Evolutionary conservation across 1,140 invertebrate genomes (phyloP).

Genomic region (Piezodorus guildinii): DNA sequence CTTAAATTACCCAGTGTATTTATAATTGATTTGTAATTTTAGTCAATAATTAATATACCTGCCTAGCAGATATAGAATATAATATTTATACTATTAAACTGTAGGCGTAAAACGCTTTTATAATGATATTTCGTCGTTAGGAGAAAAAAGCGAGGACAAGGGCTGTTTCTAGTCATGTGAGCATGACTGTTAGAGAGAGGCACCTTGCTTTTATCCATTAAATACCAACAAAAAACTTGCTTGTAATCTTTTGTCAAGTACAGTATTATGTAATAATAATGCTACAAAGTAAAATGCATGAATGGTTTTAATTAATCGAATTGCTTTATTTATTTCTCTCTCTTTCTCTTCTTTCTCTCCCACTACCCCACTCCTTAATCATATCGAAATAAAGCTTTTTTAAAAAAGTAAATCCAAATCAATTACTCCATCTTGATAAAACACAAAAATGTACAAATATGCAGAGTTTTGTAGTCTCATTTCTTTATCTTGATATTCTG

Average conservation of each 20-base stretch:
- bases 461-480: constrained; percentile 11
- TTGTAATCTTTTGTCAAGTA: constrained; percentile 27
- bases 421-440: not conserved
- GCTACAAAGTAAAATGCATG: constrained; percentile 30
- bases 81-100: constrained; percentile 17
- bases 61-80: constrained; percentile 22
- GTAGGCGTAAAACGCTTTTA: constrained; percentile 27
- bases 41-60: constrained; percentile 15
- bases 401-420: not conserved
- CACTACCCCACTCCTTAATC: constrained; percentile 15
- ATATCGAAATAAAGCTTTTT: constrained; percentile 4
- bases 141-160: constrained; percentile 6
- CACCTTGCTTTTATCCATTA: constrained; percentile 18
- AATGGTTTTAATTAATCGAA: constrained; percentile 30
- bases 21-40: constrained; percentile 20
- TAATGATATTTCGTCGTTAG: constrained; percentile 21
- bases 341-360: constrained; percentile 21
- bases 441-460: constrained; percentile 15
- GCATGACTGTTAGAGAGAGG: constrained; percentile 17
- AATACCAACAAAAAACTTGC: constrained; percentile 22
- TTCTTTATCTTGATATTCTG: constrained; percentile 15
- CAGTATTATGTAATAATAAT: constrained; percentile 31
- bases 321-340: constrained; percentile 28
- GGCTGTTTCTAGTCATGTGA: constrained; percentile 15
- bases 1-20: constrained; percentile 23